phyloP scores from a whole-genome alignment of 2,888 invertebrate genomes.

The Choreutis nemorana region DNA sequence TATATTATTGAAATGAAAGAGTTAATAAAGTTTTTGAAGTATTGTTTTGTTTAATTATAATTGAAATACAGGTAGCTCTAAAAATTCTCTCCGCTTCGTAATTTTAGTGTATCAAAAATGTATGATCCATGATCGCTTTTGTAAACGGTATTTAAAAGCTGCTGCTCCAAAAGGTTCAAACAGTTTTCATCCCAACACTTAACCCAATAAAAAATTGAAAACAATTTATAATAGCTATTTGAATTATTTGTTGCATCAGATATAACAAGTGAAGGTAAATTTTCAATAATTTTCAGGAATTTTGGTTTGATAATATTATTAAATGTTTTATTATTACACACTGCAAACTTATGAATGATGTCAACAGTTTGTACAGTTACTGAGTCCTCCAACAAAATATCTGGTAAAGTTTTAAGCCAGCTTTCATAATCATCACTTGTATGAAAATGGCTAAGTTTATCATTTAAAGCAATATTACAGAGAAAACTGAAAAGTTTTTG shows the following conservation, averaged over 20 bases:
- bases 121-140: conserved; percentile 37
- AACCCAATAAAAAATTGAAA: conserved; percentile 64
- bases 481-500: conserved; percentile 46
- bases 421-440: conserved; percentile 38
- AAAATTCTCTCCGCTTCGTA: conserved; percentile 27
- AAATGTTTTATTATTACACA: conserved; percentile 59
- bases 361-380: conserved; percentile 60
- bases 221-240: conserved; percentile 54
- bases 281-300: conserved; percentile 46
- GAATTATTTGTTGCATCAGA: conserved; percentile 39
- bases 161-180: conserved; percentile 43
- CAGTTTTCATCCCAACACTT: conserved; percentile 45
- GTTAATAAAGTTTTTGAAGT: too few relatives aligned
- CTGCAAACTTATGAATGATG: conserved; percentile 66
- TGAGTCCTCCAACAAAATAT: conserved; percentile 56
- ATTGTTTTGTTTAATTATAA: too few relatives aligned
- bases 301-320: conserved; percentile 49
- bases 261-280: conserved; percentile 40
- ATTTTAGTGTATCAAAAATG: conserved; percentile 44
- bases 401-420: conserved; percentile 65
- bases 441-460: conserved; percentile 42
- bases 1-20: too few relatives aligned
- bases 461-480: conserved; percentile 50
- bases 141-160: conserved; percentile 35
- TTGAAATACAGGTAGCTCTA: conserved; percentile 25